These are phyloP conservation scores for Tetranychus truncatus DNA, from an alignment of 2,888 invertebrate genomes.

Conservation along the genomic window DNA sequence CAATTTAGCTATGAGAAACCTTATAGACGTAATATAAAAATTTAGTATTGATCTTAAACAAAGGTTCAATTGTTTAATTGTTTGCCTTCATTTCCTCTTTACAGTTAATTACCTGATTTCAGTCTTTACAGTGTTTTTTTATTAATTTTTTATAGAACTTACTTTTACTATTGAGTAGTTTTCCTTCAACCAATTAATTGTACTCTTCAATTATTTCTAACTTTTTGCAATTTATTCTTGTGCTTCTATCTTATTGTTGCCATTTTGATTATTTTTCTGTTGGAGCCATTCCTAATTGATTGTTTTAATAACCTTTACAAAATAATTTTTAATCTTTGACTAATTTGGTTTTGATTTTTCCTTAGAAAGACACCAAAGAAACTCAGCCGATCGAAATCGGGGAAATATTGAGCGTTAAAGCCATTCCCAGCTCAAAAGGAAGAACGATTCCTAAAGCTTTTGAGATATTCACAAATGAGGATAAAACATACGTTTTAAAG, in stretches of 20 bases:
- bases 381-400: conserved; percentile 57
- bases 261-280: too few species aligned
- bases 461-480: conserved; percentile 70
- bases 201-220: not conserved
- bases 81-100: not conserved
- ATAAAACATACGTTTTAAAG: conserved; percentile 76
- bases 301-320: too few species aligned
- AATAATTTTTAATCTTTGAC: too few species aligned
- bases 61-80: not conserved
- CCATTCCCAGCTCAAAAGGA: conserved; percentile 54
- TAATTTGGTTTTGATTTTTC: not conserved
- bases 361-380: conserved; percentile 50
- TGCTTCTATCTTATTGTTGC: too few species aligned
- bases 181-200: not conserved
- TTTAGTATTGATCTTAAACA: not conserved
- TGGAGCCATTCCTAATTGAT: too few species aligned
- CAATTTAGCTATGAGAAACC: not conserved
- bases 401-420: conserved; percentile 83
- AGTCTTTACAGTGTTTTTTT: not conserved
- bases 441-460: conserved; percentile 85
- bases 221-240: not conserved
- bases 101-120: too few species aligned
- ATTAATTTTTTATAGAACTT: too few species aligned
- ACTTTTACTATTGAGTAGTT: not conserved
- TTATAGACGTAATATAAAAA: not conserved